phyloP scores from a whole-genome alignment of 2,113 vertebrate species.

The Castor canadensis region DNA sequence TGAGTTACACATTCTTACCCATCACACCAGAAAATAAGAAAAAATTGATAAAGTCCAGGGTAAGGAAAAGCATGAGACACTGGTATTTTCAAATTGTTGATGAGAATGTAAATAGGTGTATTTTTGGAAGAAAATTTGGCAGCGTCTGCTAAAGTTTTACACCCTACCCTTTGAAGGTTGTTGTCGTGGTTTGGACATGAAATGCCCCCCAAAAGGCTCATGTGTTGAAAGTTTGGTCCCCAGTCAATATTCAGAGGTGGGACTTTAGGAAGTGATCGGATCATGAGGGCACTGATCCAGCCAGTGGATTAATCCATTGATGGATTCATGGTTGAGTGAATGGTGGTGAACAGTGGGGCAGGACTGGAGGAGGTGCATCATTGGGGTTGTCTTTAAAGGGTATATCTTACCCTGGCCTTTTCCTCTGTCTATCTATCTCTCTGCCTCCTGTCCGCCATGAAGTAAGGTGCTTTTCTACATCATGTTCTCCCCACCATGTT shows the following conservation, averaged over 20 bases:
- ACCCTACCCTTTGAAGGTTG: neutral
- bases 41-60: neutral
- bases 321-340: neutral
- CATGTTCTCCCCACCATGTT: neutral
- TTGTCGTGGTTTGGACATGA: neutral
- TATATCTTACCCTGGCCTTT: neutral
- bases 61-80: neutral
- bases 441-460: neutral
- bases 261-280: no score
- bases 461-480: neutral
- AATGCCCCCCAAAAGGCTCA: neutral
- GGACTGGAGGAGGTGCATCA: neutral
- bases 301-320: neutral
- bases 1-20: neutral
- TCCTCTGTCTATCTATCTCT: neutral
- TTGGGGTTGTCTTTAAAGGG: neutral
- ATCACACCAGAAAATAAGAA: slow-evolving; percentile 14
- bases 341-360: neutral
- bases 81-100: neutral
- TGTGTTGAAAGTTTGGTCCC: no score
- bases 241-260: neutral
- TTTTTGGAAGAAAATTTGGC: slow-evolving; percentile 32
- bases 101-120: neutral
- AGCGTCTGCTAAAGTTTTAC: neutral
- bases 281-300: neutral